Evolutionary conservation across 1,140 invertebrate species (phyloP).

Genomic region (Ostrea denselamellosa): DNA sequence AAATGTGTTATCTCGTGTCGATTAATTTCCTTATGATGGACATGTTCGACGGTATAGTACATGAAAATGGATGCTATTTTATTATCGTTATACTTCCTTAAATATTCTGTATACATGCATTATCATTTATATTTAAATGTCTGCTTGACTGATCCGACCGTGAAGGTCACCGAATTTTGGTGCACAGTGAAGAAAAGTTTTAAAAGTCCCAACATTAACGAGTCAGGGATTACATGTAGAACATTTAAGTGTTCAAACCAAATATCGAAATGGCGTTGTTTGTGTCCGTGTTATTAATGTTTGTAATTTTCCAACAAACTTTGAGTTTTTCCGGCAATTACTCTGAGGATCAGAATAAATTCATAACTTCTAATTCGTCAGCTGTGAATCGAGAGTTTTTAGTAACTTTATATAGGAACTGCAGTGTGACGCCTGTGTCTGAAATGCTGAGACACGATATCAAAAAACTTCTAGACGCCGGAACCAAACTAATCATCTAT

Average conservation of each 20-base stretch:
- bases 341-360: neutral
- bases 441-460: conserved; percentile 7
- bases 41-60: neutral
- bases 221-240: neutral
- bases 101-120: neutral
- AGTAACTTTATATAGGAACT: neutral
- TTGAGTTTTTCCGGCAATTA: neutral
- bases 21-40: no score
- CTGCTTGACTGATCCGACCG: neutral
- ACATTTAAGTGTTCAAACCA: neutral
- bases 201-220: neutral
- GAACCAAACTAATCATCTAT: neutral
- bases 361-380: neutral
- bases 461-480: conserved; percentile 24
- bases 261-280: neutral
- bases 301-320: neutral
- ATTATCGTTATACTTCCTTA: neutral
- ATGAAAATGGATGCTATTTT: neutral
- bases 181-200: neutral
- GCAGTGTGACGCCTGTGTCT: neutral
- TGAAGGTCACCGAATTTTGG: neutral
- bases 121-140: neutral
- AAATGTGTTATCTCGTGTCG: no score
- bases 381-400: neutral
- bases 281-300: neutral